phyloP scores from a whole-genome alignment of 2,113 vertebrate species.

The Phalacrocorax pelagicus region DNA sequence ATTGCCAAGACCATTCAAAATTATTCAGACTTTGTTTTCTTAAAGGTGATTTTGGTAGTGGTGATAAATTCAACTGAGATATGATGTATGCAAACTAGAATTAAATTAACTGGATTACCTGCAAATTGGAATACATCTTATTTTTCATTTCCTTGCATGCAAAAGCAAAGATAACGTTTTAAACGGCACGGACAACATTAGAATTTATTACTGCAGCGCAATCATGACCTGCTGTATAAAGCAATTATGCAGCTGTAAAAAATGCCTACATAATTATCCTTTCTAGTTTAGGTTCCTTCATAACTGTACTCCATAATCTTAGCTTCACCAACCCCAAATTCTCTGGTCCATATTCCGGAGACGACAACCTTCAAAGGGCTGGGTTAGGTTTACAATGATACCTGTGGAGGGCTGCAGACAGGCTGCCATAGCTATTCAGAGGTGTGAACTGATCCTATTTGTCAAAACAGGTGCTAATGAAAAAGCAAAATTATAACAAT shows the following conservation, averaged over 20 bases:
- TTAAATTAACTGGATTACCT: conserved; percentile 30
- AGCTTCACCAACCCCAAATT: not conserved
- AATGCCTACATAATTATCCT: not conserved
- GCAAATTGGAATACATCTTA: conserved; percentile 34
- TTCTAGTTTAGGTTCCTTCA: not conserved
- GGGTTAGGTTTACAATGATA: not conserved
- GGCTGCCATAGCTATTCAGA: not conserved
- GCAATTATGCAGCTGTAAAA: not conserved
- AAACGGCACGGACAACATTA: not conserved
- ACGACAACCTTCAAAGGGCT: not conserved
- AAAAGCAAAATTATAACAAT: not conserved
- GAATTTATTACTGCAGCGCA: conserved; percentile 31
- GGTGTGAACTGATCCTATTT: not conserved
- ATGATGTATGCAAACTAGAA: conserved; percentile 1
- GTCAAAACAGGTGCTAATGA: conserved; percentile 3
- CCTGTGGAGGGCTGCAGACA: not conserved
- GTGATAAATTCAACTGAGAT: conserved; percentile 3
- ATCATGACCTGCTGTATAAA: not conserved
- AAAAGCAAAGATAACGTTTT: not conserved
- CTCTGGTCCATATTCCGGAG: fast-evolving
- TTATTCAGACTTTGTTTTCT: not conserved
- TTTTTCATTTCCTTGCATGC: not conserved
- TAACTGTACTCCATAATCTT: not conserved
- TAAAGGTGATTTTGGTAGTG: not conserved
- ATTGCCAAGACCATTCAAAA: not conserved